phyloP scores from a whole-genome alignment of 2,797 vertebrate genomes.

The Cossypha polioptera region DNA sequence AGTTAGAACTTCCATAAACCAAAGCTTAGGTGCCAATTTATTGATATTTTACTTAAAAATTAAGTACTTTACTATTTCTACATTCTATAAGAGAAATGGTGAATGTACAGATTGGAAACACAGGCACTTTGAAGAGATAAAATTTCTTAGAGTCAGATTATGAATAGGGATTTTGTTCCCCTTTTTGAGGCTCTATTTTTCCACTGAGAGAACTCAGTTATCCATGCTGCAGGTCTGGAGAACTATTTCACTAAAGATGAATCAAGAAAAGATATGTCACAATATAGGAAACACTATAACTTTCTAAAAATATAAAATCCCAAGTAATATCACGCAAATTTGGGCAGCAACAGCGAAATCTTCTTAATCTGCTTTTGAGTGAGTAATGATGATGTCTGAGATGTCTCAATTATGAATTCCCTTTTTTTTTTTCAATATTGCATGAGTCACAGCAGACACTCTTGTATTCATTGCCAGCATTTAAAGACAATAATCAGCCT shows the following conservation, averaged over 20 bases:
- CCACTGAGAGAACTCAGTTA: not conserved
- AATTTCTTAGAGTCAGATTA: not conserved
- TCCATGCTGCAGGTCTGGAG: not conserved
- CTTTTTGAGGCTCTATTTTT: not conserved
- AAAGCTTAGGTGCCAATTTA: not conserved
- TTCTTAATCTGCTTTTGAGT: not conserved
- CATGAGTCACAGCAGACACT: conserved; percentile 15
- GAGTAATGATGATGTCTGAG: not conserved
- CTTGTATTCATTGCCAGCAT: not conserved
- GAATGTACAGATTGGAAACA: not conserved
- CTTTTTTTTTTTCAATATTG: not conserved
- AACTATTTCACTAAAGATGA: not conserved
- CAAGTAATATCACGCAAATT: not conserved
- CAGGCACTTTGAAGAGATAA: not conserved
- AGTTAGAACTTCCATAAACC: not conserved
- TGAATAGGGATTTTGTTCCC: not conserved
- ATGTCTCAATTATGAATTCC: not conserved
- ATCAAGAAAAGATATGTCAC: not conserved
- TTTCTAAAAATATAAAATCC: not conserved
- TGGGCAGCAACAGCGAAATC: not conserved
- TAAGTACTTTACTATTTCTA: not conserved
- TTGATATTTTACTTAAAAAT: not conserved
- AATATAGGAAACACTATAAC: not conserved
- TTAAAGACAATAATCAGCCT: not conserved
- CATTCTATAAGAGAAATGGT: not conserved